Conservation (phyloP, 2,797 vertebrate genomes). For the Lophotriccus pileatus region DNA sequence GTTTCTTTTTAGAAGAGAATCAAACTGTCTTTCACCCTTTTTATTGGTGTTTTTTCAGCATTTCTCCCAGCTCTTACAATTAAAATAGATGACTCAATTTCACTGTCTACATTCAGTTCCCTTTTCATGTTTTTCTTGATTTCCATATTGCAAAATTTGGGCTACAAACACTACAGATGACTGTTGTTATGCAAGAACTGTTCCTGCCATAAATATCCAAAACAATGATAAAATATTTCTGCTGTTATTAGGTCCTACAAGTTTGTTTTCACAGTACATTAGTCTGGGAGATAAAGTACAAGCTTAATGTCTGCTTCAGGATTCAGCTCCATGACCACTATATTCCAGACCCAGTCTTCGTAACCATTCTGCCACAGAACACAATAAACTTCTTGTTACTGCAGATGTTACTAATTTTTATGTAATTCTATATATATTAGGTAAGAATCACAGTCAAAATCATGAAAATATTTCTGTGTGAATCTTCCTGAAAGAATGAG, state of each 20-base stretch:
- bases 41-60: conserved; percentile 52
- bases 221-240: conserved; percentile 62
- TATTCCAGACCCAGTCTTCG: background rate
- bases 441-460: background rate
- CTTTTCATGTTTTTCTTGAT: conserved; percentile 55
- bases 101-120: conserved; percentile 51
- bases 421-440: background rate
- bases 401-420: conserved; percentile 11
- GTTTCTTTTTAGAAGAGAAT: conserved; percentile 39
- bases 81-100: conserved; percentile 53
- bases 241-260: conserved; percentile 46
- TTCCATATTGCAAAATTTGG: conserved; percentile 59
- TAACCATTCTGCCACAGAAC: background rate
- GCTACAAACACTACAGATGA: background rate
- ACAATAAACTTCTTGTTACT: conserved; percentile 1
- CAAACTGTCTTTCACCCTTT: conserved; percentile 57
- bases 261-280: conserved; percentile 60
- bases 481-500: background rate
- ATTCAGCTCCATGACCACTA: background rate
- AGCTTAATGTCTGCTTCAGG: conserved; percentile 10
- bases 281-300: conserved; percentile 33
- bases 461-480: background rate
- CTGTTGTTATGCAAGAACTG: conserved; percentile 37
- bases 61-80: conserved; percentile 57
- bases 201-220: conserved; percentile 32